Conservation (phyloP, 1,140 invertebrate species). For the Drosophila sulfurigaster region DNA sequence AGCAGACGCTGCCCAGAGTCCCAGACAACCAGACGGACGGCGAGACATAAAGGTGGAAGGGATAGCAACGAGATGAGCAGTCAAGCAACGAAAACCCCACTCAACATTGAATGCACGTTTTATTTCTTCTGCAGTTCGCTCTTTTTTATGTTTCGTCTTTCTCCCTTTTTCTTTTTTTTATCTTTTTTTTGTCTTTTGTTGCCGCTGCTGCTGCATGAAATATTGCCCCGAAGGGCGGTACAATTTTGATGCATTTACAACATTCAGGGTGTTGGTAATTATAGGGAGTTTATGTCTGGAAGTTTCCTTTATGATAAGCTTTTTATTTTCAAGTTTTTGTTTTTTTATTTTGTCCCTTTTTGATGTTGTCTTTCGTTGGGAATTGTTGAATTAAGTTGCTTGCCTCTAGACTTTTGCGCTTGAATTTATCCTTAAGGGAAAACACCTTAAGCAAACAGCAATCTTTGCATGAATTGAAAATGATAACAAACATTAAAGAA, state of each 20-base stretch:
- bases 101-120: conserved; percentile 64
- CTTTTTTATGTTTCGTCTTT: conserved; percentile 5
- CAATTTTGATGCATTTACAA: conserved; percentile 84
- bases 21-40: background rate
- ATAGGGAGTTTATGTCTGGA: conserved; percentile 85
- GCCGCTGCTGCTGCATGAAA: conserved; percentile 52
- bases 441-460: background rate
- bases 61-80: conserved; percentile 19
- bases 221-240: conserved; percentile 77
- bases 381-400: conserved; percentile 64
- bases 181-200: conserved; percentile 30
- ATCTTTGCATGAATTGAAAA: background rate
- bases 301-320: conserved; percentile 74
- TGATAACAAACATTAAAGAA: background rate
- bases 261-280: conserved; percentile 84
- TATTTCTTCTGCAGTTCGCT: conserved; percentile 23
- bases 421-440: background rate
- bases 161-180: conserved; percentile 22
- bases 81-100: conserved; percentile 30
- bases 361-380: conserved; percentile 40
- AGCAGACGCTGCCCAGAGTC: conserved; percentile 2
- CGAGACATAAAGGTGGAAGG: conserved; percentile 8
- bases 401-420: background rate
- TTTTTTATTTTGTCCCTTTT: background rate
- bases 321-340: conserved; percentile 62